A percentile compares a stretch with the other conserved stretches of the same genome.
Conservation (phyloP, 2,797 vertebrate species). For the Prunella strophiata region DNA sequence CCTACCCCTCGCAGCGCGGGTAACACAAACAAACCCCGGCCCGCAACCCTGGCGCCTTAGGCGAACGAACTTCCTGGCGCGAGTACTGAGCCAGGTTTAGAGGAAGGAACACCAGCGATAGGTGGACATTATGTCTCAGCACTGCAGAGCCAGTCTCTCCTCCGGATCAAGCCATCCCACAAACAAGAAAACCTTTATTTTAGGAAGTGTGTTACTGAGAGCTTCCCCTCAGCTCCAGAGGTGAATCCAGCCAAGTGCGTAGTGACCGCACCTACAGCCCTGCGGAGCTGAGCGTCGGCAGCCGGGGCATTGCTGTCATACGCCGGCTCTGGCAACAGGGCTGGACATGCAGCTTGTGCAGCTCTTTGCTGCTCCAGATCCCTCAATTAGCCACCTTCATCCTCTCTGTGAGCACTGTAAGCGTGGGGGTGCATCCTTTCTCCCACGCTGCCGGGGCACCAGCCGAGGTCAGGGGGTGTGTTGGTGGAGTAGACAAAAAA, state of each 20-base stretch:
- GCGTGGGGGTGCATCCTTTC: neutral
- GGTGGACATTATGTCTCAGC: fast-evolving
- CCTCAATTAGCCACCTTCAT: neutral
- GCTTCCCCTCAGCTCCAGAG: neutral
- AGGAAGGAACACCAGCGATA: too few relatives aligned
- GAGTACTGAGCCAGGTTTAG: neutral
- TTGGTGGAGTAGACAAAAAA: neutral
- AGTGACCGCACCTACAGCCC: neutral
- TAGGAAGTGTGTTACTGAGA: neutral
- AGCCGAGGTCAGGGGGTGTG: neutral
- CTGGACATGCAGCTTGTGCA: neutral
- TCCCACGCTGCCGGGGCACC: neutral
- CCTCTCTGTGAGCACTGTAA: too few relatives aligned
- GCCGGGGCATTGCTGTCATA: neutral
- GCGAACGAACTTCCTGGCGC: neutral
- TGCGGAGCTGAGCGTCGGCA: neutral
- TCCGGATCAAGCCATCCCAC: neutral
- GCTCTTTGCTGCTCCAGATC: neutral
- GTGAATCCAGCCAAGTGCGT: neutral
- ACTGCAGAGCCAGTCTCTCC: neutral
- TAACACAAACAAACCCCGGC: neutral
- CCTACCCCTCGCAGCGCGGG: neutral
- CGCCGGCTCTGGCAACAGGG: neutral
- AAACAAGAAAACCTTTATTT: neutral
- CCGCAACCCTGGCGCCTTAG: neutral